Conservation (phyloP, 2,113 vertebrate species). For the Burhinus oedicnemus region DNA sequence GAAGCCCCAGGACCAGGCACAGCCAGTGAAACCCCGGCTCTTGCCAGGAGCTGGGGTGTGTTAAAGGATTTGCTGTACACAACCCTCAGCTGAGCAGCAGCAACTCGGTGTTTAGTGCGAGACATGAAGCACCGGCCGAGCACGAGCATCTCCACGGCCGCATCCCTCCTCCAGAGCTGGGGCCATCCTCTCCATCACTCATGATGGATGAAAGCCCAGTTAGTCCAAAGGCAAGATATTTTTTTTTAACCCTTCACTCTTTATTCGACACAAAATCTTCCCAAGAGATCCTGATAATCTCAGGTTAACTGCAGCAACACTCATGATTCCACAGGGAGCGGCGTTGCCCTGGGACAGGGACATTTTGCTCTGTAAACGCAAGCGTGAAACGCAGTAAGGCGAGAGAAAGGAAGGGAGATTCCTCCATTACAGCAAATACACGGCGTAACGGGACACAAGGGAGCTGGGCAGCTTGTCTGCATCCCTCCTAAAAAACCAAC, state of each 20-base stretch:
- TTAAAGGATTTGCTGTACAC: neutral
- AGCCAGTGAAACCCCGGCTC: accelerated
- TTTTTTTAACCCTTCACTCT: neutral
- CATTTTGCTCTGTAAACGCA: neutral
- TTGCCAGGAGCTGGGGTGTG: neutral
- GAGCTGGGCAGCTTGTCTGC: neutral
- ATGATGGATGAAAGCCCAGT: neutral
- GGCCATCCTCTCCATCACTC: neutral
- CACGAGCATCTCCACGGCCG: neutral
- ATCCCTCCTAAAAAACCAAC: neutral
- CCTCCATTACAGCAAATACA: neutral
- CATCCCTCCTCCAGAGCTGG: neutral
- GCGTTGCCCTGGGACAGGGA: neutral
- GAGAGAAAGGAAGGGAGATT: neutral
- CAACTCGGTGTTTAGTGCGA: neutral
- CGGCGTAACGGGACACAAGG: neutral
- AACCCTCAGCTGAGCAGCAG: neutral
- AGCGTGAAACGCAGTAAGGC: neutral
- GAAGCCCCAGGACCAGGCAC: neutral
- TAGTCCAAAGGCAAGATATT: neutral
- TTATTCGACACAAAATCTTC: neutral
- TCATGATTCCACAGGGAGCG: accelerated
- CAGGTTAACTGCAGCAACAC: neutral
- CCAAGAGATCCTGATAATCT: neutral
- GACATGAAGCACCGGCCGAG: neutral